A percentile compares a stretch with the other conserved stretches of the same genome.
Evolutionary conservation across 1,140 invertebrate species (phyloP).

Genomic region (Bemisia tabaci): DNA sequence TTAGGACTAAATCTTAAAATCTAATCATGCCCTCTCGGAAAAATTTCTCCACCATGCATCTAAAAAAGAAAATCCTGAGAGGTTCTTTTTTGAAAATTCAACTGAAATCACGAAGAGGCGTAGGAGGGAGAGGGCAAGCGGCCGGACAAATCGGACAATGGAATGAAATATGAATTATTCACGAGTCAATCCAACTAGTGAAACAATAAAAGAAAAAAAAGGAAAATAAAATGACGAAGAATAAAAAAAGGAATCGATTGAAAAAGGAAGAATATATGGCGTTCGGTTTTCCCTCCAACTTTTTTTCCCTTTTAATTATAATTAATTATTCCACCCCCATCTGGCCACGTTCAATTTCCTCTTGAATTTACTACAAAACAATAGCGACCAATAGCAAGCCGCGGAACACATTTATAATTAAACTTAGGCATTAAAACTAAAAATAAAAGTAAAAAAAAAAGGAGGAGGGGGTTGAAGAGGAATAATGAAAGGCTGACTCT

Average conservation of each 20-base stretch:
- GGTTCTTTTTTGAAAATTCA: no score
- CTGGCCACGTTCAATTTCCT: not conserved
- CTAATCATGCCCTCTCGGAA: no score
- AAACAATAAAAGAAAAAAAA: not conserved
- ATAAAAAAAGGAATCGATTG: not conserved
- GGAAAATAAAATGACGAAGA: not conserved
- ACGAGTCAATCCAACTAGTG: not conserved
- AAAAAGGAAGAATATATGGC: not conserved
- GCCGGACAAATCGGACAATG: not conserved
- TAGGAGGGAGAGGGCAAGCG: not conserved
- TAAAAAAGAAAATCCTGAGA: no score
- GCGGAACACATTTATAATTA: not conserved
- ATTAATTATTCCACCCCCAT: not conserved
- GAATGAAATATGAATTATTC: not conserved
- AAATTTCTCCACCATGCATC: no score
- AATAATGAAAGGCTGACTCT: not conserved
- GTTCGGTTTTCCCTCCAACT: not conserved
- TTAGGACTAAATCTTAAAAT: no score
- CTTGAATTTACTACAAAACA: not conserved
- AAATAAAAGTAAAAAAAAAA: not conserved
- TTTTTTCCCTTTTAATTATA: not conserved
- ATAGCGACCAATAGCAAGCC: not conserved
- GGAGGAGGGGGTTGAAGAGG: not conserved
- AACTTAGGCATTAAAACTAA: not conserved
- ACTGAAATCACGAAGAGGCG: no score